Evolutionary conservation across 2,888 invertebrate species (phyloP).

Genomic region (Celastrina argiolus): DNA sequence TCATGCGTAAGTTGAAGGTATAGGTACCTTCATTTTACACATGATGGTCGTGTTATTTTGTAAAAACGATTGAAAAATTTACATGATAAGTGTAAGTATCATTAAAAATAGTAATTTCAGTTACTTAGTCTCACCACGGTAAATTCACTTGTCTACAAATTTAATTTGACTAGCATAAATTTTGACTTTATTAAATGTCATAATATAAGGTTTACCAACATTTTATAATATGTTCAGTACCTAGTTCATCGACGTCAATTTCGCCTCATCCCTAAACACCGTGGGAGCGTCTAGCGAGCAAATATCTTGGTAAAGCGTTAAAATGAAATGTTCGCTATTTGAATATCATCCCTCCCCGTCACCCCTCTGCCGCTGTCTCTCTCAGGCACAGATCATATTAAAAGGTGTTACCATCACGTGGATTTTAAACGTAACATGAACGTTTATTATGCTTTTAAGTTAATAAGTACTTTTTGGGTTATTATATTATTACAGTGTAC

Average conservation of each 20-base stretch:
- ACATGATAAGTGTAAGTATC: too few relatives aligned
- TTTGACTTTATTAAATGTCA: too few relatives aligned
- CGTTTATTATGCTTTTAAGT: not conserved
- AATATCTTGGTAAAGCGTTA: constrained; percentile 77
- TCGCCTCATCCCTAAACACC: constrained; percentile 46
- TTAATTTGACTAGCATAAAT: too few relatives aligned
- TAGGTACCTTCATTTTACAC: too few relatives aligned
- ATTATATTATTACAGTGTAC: not conserved
- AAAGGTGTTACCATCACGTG: constrained; percentile 21
- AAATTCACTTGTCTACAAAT: too few relatives aligned
- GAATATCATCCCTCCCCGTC: constrained; percentile 57
- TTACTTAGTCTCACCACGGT: too few relatives aligned
- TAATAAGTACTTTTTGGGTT: not conserved
- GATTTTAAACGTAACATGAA: not conserved
- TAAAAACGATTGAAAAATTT: too few relatives aligned
- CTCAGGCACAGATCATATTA: constrained; percentile 22
- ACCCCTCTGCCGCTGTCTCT: constrained; percentile 25
- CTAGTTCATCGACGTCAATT: constrained; percentile 24
- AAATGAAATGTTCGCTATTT: constrained; percentile 79
- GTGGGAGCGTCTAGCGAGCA: constrained; percentile 70
- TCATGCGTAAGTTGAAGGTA: too few relatives aligned
- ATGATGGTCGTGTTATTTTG: too few relatives aligned
- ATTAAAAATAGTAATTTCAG: too few relatives aligned
- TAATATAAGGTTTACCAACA: too few relatives aligned
- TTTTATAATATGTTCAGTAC: too few relatives aligned